Percentiles rank a stretch among this genome's conserved stretches.
Evolutionary conservation across 2,888 invertebrate genomes (phyloP).

Genomic region (Ornithoptera priamus): DNA sequence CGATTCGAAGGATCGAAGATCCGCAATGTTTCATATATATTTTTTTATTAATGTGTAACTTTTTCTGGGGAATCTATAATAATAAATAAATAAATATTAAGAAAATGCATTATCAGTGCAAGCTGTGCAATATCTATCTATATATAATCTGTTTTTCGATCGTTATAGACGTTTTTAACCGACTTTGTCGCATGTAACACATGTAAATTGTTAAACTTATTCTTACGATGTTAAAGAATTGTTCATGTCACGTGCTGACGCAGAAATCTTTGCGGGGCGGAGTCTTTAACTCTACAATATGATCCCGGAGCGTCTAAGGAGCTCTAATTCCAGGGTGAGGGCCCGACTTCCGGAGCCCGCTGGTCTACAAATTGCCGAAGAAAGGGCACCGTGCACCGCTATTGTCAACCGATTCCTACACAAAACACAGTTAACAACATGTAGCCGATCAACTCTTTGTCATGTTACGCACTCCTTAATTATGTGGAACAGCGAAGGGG

Average conservation of each 20-base stretch:
- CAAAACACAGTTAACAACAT: slow-evolving; percentile 72
- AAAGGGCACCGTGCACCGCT: slow-evolving; percentile 68
- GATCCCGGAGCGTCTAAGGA: slow-evolving; percentile 68
- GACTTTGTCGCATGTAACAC: slow-evolving; percentile 7
- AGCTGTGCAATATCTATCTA: background rate
- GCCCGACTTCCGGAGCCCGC: slow-evolving; percentile 72
- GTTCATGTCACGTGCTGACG: slow-evolving; percentile 68
- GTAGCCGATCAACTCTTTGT: slow-evolving; percentile 75
- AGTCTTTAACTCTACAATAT: slow-evolving; percentile 58
- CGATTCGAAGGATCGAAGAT: too few species aligned
- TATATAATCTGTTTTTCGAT: background rate
- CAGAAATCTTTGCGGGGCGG: slow-evolving; percentile 66
- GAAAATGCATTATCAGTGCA: too few species aligned
- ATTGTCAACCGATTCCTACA: slow-evolving; percentile 78
- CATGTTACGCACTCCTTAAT: slow-evolving; percentile 73
- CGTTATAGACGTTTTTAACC: slow-evolving; percentile 9
- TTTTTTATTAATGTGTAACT: too few species aligned
- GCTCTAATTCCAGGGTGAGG: slow-evolving; percentile 69
- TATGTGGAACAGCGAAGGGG: slow-evolving; percentile 78
- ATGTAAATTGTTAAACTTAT: slow-evolving; percentile 1
- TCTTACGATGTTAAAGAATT: slow-evolving; percentile 38
- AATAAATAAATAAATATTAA: too few species aligned
- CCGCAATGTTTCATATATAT: too few species aligned
- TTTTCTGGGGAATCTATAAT: too few species aligned
- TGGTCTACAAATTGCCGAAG: slow-evolving; percentile 74